Percentiles rank a stretch among this genome's conserved stretches.
Evolutionary conservation across 2,888 invertebrate genomes (phyloP).

Genomic region (Sepioteuthis lessoniana): DNA sequence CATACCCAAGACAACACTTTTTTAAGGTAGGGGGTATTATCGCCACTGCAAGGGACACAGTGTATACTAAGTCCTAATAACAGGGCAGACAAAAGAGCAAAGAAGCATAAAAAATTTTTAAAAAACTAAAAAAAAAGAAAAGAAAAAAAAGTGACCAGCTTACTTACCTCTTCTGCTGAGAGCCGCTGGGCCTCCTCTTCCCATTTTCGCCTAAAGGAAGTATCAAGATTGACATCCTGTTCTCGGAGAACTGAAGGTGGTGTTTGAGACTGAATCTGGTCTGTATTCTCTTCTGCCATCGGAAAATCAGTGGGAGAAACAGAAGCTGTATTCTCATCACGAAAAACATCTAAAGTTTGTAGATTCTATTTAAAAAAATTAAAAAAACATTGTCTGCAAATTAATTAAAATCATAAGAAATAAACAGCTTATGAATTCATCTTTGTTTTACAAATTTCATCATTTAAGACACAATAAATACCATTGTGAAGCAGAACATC

Average conservation of each 20-base stretch:
- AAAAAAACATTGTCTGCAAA: neutral
- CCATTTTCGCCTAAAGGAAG: slow-evolving; percentile 25
- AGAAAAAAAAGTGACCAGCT: neutral
- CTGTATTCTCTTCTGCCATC: slow-evolving; percentile 48
- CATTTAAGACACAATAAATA: no score
- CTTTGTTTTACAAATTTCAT: no score
- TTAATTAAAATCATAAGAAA: no score
- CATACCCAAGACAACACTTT: no score
- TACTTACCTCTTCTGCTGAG: neutral
- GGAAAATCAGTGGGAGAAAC: slow-evolving; percentile 45
- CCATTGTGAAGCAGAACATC: no score
- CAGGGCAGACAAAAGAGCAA: no score
- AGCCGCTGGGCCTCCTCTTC: neutral
- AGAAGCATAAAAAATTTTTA: neutral
- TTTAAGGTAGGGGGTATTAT: no score
- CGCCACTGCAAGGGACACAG: no score
- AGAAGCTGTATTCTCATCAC: slow-evolving; percentile 43
- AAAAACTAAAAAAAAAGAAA: neutral
- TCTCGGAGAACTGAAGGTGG: neutral
- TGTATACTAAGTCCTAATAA: no score
- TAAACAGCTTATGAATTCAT: no score
- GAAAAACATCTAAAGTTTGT: slow-evolving; percentile 47
- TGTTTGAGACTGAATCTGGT: slow-evolving; percentile 42
- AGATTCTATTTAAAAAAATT: slow-evolving; percentile 14
- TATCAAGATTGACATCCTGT: neutral